Percentiles rank a stretch among this genome's conserved stretches.
Evolutionary conservation across 2,797 vertebrate species (phyloP).

Genomic region (Percopsis omiscomaycus): DNA sequence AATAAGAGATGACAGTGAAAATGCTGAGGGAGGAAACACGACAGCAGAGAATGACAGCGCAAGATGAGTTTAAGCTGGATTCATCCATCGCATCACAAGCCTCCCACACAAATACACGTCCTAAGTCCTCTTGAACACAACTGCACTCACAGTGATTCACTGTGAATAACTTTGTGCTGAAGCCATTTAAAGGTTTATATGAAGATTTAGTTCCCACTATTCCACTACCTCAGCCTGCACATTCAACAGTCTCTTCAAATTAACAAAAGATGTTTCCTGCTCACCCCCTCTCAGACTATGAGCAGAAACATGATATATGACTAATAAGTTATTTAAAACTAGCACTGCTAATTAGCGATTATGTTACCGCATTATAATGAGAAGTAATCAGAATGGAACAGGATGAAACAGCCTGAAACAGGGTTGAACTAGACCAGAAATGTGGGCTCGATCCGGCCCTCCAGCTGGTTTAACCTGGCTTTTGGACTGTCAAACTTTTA

Average conservation of each 20-base stretch:
- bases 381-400: too few species aligned
- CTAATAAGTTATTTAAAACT: too few species aligned
- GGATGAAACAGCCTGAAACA: too few species aligned
- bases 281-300: neutral
- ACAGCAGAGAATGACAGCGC: neutral
- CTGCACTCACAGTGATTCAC: neutral
- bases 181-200: neutral
- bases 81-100: neutral
- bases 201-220: neutral
- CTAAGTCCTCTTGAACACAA: neutral
- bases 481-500: conserved; percentile 3
- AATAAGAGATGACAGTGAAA: conserved; percentile 12
- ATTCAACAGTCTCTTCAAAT: conserved; percentile 5
- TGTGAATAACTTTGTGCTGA: neutral
- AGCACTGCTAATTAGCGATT: too few species aligned
- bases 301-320: conserved; percentile 16
- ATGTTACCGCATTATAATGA: too few species aligned
- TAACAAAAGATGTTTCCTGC: conserved; percentile 9
- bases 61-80: neutral
- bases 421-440: too few species aligned
- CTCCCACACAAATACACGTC: neutral
- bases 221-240: conserved; percentile 21
- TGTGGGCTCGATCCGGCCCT: too few species aligned
- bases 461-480: neutral
- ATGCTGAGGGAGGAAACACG: conserved; percentile 3